Conservation (phyloP, 2,113 vertebrate species). For the Meleagris gallopavo region DNA sequence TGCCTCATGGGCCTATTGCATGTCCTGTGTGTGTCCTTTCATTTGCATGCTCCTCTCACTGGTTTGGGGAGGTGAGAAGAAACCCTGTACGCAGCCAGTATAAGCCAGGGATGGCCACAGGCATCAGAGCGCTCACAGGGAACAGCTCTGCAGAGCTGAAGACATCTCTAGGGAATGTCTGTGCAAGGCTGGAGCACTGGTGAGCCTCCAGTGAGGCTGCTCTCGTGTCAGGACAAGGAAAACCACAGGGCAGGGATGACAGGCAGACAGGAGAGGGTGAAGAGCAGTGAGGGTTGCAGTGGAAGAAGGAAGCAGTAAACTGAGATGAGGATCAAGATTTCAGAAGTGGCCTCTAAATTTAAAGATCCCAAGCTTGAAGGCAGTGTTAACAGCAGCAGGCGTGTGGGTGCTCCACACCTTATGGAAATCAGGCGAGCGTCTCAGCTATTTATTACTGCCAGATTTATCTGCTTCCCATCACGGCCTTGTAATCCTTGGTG, state of each 20-base stretch:
- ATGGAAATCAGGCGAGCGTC: background rate
- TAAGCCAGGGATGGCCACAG: fast-evolving
- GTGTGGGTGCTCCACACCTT: slow-evolving; percentile 19
- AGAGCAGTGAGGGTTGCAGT: background rate
- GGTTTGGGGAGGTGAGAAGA: background rate
- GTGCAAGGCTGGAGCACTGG: background rate
- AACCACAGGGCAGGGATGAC: background rate
- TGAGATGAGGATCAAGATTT: background rate
- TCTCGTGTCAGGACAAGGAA: background rate
- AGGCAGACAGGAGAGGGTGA: background rate
- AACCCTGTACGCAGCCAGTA: fast-evolving
- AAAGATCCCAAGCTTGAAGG: background rate
- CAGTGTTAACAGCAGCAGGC: slow-evolving; percentile 17
- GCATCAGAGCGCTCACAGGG: fast-evolving
- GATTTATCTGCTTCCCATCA: background rate
- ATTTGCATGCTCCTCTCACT: background rate
- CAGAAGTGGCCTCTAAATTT: background rate
- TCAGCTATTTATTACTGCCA: background rate
- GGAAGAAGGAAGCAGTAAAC: background rate
- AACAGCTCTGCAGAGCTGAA: background rate
- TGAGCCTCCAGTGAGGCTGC: background rate
- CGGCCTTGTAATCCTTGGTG: background rate
- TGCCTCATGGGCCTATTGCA: background rate
- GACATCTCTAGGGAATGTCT: background rate
- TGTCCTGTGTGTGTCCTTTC: background rate